Evolutionary conservation across 2,888 invertebrate genomes (phyloP), one percentile per base, ranked within the genome.

Genomic region (Saturnia japonica): DNA sequence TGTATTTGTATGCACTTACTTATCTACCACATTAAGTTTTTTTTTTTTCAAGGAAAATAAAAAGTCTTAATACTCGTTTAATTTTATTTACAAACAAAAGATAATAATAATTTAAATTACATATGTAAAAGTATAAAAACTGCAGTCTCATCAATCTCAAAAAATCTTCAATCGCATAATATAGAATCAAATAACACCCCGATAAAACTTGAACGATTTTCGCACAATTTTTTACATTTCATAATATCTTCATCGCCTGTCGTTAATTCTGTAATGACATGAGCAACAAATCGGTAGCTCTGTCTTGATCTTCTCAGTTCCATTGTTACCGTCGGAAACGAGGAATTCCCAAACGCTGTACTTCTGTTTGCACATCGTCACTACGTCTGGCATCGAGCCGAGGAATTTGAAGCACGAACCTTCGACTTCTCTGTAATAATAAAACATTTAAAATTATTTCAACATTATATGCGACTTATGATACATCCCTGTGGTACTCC

Each of bases 261-360:
- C 47, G 34, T 71, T 75, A 19, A 75, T 73, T 72, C 82, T 88
- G 71, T 91, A 92, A 69, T 86, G 85, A 69, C 93, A 93, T 4
- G 90, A 88, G 71, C 93, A 93, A 76, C 93, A 93, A 0, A 89
- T 83, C 0, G 93, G 93, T 0, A 93, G 79, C 16, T 88, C 84
- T 0, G 85, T 81, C 40, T 82, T 83, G 0, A 89, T 78, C 25
- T 79, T 85, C 73, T 91, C 88, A 0, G 89, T 84, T 8, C 86
- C 83, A 2, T 82, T 81, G 1, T 83, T 80, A 0, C 81, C 87
- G 16, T 82, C 82, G 0, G 80, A 74, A 0, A 92, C 93, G 1
- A 91, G 74, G 16, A 93, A 82, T 73, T 90, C 86, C 91, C 91
- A 93, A 0, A 81, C 80, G 74, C 81, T 88, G 76, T 79, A 86